A percentile compares a stretch with the other conserved stretches of the same genome.
Conservation (phyloP, 2,113 vertebrate species). For the Pungitius pungitius region DNA sequence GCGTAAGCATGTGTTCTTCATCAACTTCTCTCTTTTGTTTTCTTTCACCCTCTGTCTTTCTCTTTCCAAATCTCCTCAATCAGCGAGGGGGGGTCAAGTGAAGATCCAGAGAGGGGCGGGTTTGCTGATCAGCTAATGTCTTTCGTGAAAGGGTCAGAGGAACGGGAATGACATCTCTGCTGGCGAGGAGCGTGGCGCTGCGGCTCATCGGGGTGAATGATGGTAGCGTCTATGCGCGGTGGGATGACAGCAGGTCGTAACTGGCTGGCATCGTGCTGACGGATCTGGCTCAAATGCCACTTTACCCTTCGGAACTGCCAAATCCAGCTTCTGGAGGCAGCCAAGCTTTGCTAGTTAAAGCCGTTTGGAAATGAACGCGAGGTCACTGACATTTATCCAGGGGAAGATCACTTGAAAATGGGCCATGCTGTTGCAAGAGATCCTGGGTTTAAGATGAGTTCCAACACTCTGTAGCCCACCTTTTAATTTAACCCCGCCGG, state of each 20-base stretch:
- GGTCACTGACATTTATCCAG: slow-evolving; percentile 56
- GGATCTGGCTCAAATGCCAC: slow-evolving; percentile 54
- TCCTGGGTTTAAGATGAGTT: slow-evolving; percentile 21
- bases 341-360: slow-evolving; percentile 50
- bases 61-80: slow-evolving; percentile 35
- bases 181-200: slow-evolving; percentile 41
- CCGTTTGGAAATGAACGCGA: slow-evolving; percentile 39
- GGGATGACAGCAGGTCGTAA: slow-evolving; percentile 33
- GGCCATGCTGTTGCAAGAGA: slow-evolving; percentile 48
- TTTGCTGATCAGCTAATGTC: slow-evolving; percentile 43
- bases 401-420: slow-evolving; percentile 46
- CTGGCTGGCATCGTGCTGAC: slow-evolving; percentile 43
- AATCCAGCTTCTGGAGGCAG: slow-evolving; percentile 40
- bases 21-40: slow-evolving; percentile 34
- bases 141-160: slow-evolving; percentile 23
- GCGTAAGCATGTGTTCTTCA: slow-evolving; percentile 58
- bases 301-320: slow-evolving; percentile 42
- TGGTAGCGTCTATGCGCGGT: slow-evolving; percentile 37
- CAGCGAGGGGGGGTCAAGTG: slow-evolving; percentile 5
- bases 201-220: slow-evolving; percentile 33
- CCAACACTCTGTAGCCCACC: slow-evolving; percentile 37
- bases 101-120: slow-evolving; percentile 9
- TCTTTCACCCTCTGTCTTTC: slow-evolving; percentile 9
- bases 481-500: slow-evolving; percentile 62
- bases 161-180: slow-evolving; percentile 38